Evolutionary conservation across 2,888 invertebrate genomes (phyloP).

Genomic region (Tetrapedia diversipes): DNA sequence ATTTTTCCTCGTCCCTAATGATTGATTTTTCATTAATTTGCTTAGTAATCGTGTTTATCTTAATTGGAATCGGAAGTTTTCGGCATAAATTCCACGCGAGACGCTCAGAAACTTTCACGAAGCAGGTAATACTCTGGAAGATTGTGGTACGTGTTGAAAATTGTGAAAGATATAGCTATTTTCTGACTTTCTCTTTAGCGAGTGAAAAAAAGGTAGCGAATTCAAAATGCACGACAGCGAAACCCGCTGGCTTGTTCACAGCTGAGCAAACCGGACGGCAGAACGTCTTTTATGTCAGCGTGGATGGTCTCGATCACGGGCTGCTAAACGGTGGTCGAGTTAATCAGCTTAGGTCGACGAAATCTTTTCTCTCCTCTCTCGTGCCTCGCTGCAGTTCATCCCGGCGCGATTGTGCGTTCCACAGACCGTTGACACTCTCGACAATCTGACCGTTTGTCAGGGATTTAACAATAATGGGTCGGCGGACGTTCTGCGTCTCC

Average conservation of each 20-base stretch:
- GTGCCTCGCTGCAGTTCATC: conserved; percentile 56
- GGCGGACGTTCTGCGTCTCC: conserved; percentile 15
- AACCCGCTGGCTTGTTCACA: conserved; percentile 44
- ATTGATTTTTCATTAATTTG: no score
- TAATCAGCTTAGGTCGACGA: conserved; percentile 75
- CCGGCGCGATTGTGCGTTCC: conserved; percentile 54
- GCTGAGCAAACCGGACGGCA: conserved; percentile 64
- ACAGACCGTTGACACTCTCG: conserved; percentile 60
- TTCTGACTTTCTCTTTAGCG: no score
- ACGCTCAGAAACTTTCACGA: no score
- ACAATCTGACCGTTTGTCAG: conserved; percentile 71
- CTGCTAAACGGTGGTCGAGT: conserved; percentile 70
- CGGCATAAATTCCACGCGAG: no score
- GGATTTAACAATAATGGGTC: conserved; percentile 63
- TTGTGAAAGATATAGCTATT: no score
- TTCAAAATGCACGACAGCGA: conserved; percentile 35
- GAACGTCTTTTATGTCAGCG: conserved; percentile 45
- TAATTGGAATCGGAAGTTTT: no score
- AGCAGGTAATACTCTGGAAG: no score
- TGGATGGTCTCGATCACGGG: conserved; percentile 56
- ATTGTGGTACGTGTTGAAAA: no score
- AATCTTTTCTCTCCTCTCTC: conserved; percentile 61
- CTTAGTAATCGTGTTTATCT: no score
- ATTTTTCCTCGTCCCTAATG: no score
- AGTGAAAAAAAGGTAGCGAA: conserved; percentile 6